Conservation (phyloP, 2,797 vertebrate species). For the Xiphophorus birchmanni region DNA sequence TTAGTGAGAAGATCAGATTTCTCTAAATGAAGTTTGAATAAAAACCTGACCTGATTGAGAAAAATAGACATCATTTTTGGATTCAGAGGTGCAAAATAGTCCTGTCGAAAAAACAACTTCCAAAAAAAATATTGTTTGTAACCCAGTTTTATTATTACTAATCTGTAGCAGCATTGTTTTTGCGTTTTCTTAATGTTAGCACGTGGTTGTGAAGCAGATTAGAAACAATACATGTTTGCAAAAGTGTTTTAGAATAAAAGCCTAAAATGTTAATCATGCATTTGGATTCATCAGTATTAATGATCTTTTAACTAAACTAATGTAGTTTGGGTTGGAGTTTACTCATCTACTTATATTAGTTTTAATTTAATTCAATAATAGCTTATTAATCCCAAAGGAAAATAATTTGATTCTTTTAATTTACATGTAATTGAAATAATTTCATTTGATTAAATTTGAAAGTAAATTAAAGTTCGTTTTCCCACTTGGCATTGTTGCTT, state of each 20-base stretch:
- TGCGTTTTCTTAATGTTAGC: background rate
- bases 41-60: no score
- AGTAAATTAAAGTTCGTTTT: background rate
- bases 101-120: no score
- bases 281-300: background rate
- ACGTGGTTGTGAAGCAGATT: background rate
- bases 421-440: background rate
- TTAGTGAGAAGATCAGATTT: no score
- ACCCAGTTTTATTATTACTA: background rate
- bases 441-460: background rate
- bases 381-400: background rate
- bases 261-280: background rate
- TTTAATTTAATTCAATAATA: background rate
- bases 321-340: no score
- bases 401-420: no score
- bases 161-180: background rate
- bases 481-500: background rate
- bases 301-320: background rate
- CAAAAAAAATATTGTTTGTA: no score
- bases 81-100: no score
- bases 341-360: no score
- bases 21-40: no score
- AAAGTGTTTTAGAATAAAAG: background rate
- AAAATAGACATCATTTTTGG: no score
- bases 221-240: background rate